phyloP scores from a whole-genome alignment of 1,140 invertebrate species.

The Cherax quadricarinatus region DNA sequence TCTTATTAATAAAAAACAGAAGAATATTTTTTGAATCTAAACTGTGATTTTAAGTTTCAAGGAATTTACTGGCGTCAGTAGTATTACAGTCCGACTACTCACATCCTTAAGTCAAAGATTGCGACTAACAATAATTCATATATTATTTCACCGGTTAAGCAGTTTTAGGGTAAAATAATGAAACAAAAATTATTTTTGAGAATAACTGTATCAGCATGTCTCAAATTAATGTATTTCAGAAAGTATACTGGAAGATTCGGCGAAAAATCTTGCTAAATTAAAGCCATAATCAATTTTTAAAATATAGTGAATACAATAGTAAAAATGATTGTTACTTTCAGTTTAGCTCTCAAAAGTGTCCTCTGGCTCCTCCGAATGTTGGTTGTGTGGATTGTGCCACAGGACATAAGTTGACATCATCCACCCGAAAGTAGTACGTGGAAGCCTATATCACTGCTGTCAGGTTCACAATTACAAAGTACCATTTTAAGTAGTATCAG shows the following conservation, averaged over 20 bases:
- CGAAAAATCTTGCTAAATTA: background rate
- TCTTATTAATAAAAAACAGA: no score
- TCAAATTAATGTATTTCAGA: background rate
- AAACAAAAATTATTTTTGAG: background rate
- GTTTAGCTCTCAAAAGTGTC: conserved; percentile 23
- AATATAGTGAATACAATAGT: background rate
- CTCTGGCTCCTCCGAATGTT: conserved; percentile 18
- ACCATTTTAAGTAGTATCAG: conserved; percentile 24
- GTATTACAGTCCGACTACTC: no score
- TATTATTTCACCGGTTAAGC: no score
- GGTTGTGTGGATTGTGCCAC: conserved; percentile 27
- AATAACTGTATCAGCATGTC: background rate
- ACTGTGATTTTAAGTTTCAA: no score
- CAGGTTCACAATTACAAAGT: conserved; percentile 28
- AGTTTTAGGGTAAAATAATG: no score
- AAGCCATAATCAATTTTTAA: background rate
- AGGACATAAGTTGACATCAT: conserved; percentile 35
- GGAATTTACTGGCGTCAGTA: no score
- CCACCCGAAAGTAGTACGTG: conserved; percentile 23
- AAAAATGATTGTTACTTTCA: background rate
- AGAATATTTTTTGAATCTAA: no score
- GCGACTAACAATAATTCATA: no score
- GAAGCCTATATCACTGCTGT: conserved; percentile 14
- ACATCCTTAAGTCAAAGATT: no score
- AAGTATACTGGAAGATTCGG: background rate